These are phyloP conservation scores for Sorex araneus DNA, from an alignment of 2,113 vertebrate genomes.

Conservation along the genomic window DNA sequence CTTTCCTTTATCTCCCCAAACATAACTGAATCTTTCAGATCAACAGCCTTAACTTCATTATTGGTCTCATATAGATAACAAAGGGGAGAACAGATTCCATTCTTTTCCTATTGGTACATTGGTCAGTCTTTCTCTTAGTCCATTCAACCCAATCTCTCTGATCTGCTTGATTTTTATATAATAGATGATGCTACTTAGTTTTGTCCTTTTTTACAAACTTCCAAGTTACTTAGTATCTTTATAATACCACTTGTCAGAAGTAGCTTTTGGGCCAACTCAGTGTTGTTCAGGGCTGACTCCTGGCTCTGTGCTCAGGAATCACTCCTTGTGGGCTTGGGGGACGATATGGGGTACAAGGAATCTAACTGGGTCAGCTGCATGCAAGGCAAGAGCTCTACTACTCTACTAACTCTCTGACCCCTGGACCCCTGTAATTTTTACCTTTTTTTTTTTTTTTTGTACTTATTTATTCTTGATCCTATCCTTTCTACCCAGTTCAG, in stretches of 20 bases:
- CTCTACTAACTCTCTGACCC: too few species aligned
- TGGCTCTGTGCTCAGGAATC: too few species aligned
- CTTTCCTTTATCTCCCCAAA: background rate
- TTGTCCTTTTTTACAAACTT: background rate
- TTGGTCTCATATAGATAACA: conserved; percentile 18
- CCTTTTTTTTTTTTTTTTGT: too few species aligned
- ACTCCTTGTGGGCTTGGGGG: too few species aligned
- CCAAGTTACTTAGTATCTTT: background rate
- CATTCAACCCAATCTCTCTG: conserved; percentile 10
- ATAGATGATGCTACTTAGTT: background rate
- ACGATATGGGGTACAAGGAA: too few species aligned
- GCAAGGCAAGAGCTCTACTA: too few species aligned
- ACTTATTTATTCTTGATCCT: background rate
- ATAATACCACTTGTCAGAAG: background rate
- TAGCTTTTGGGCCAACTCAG: too few species aligned
- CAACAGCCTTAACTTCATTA: conserved; percentile 21
- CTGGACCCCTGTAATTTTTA: too few species aligned
- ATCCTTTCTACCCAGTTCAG: background rate
- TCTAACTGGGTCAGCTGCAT: too few species aligned
- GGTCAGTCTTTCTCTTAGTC: conserved; percentile 21
- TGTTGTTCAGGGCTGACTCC: too few species aligned
- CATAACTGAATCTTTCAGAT: conserved; percentile 20
- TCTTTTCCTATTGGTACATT: background rate
- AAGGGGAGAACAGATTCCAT: conserved; percentile 7
- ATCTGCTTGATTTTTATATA: conserved; percentile 23